Conservation (phyloP, 2,888 invertebrate genomes). For the Pseudolycoriella hygida region DNA sequence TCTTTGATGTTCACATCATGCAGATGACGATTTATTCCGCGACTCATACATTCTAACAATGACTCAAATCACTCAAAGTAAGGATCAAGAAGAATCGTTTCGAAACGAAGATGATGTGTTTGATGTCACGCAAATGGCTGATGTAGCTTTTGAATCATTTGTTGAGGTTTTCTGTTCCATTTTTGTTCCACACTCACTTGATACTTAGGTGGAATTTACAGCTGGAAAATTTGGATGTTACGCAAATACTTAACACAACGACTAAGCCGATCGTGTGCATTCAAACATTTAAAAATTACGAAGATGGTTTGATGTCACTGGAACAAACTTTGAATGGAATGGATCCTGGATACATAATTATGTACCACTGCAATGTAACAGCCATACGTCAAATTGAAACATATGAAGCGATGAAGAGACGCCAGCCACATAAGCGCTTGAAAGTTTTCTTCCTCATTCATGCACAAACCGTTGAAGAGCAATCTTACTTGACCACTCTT, state of each 20-base stretch:
- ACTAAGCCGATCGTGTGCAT: constrained; percentile 53
- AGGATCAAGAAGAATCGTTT: too few species aligned
- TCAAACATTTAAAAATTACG: constrained; percentile 57
- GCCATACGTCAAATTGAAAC: constrained; percentile 83
- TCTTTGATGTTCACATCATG: neutral
- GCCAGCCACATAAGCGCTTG: constrained; percentile 31
- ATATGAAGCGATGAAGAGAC: constrained; percentile 44
- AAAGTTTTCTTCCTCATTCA: constrained; percentile 83
- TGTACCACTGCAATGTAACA: constrained; percentile 79
- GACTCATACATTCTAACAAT: constrained; percentile 6
- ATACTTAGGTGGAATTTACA: constrained; percentile 23
- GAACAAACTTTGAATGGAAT: constrained; percentile 47
- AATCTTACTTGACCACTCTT: constrained; percentile 79
- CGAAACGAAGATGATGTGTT: constrained; percentile 10
- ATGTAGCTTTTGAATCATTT: constrained; percentile 5
- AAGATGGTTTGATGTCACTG: constrained; percentile 50
- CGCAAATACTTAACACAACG: constrained; percentile 34
- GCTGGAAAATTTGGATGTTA: constrained; percentile 50
- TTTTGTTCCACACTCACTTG: too few species aligned
- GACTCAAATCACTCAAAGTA: constrained; percentile 12
- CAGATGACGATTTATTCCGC: constrained; percentile 11
- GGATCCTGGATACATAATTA: constrained; percentile 64
- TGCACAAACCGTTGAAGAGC: constrained; percentile 89
- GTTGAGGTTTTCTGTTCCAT: constrained; percentile 2
- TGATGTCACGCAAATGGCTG: constrained; percentile 12